These are phyloP conservation scores for Mystacornis crossleyi DNA, from an alignment of 2,113 vertebrate species.

Conservation along the genomic window DNA sequence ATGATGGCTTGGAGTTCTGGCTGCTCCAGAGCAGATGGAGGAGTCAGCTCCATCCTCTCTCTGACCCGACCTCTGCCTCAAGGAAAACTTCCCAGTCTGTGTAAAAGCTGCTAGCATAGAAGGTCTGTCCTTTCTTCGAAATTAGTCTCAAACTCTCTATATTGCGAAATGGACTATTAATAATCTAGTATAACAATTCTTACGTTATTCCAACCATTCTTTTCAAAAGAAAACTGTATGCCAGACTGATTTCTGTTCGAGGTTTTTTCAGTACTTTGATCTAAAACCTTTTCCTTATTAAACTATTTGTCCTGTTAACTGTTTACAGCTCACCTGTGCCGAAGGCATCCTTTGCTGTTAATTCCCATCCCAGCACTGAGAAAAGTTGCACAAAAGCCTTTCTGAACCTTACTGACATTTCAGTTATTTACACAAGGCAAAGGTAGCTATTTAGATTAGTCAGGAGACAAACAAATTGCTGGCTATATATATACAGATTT, in stretches of 20 bases:
- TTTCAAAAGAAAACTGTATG: not conserved
- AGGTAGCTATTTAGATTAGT: not conserved
- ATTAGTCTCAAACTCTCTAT: not conserved
- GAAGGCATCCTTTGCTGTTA: not conserved
- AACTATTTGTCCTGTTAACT: not conserved
- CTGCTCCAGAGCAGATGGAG: not conserved
- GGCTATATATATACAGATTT: not conserved
- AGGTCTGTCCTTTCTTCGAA: not conserved
- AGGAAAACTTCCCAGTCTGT: not conserved
- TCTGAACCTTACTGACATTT: not conserved
- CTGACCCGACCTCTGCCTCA: not conserved
- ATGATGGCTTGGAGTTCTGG: accelerated
- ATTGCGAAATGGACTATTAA: not conserved
- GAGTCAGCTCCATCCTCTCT: not conserved
- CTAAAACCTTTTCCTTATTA: not conserved
- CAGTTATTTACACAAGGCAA: not conserved
- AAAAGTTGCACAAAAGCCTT: not conserved
- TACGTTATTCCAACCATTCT: not conserved
- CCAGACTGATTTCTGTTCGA: not conserved
- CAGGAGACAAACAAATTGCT: not conserved
- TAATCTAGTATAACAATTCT: not conserved
- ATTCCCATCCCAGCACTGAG: not conserved
- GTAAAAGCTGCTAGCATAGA: not conserved
- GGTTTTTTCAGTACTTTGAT: not conserved
- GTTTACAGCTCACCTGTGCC: not conserved